phyloP scores from a whole-genome alignment of 2,113 vertebrate species.

The Ciconia boyciana region DNA sequence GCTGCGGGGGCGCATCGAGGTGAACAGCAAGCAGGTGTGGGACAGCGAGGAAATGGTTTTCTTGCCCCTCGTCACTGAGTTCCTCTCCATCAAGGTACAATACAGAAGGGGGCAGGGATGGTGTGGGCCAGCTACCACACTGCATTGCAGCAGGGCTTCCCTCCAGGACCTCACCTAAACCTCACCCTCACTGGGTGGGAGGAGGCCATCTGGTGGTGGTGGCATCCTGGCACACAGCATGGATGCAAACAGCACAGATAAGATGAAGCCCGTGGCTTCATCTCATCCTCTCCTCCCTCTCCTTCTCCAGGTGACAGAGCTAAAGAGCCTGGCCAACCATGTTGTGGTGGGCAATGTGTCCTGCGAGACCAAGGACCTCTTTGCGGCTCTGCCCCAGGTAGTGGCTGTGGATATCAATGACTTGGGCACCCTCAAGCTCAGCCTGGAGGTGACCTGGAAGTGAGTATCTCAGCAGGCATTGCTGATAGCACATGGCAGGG shows the following conservation, averaged over 20 bases:
- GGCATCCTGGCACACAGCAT: not conserved
- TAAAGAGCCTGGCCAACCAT: constrained; percentile 94
- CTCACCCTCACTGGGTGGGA: not conserved
- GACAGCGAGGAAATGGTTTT: constrained; percentile 95
- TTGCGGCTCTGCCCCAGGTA: constrained; percentile 88
- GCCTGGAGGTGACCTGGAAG: constrained; percentile 96
- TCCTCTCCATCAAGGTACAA: constrained; percentile 93
- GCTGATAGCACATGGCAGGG: not conserved
- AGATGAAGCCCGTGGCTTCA: not conserved
- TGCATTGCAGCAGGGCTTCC: not conserved
- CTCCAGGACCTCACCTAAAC: not conserved
- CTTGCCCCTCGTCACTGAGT: constrained; percentile 91
- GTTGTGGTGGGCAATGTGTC: constrained; percentile 94
- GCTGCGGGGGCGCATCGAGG: constrained; percentile 89
- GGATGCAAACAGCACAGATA: not conserved
- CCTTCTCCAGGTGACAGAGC: constrained; percentile 85
- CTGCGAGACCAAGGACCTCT: constrained; percentile 95
- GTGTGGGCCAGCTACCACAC: not conserved
- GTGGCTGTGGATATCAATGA: constrained; percentile 98
- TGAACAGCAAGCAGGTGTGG: constrained; percentile 94
- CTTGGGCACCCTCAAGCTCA: constrained; percentile 94
- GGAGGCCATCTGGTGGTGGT: not conserved
- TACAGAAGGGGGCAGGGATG: not conserved
- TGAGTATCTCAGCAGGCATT: constrained; percentile 67
- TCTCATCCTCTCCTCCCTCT: not conserved